Evolutionary conservation across 2,113 vertebrate genomes (phyloP).

Genomic region (Rhabdomys dilectus): DNA sequence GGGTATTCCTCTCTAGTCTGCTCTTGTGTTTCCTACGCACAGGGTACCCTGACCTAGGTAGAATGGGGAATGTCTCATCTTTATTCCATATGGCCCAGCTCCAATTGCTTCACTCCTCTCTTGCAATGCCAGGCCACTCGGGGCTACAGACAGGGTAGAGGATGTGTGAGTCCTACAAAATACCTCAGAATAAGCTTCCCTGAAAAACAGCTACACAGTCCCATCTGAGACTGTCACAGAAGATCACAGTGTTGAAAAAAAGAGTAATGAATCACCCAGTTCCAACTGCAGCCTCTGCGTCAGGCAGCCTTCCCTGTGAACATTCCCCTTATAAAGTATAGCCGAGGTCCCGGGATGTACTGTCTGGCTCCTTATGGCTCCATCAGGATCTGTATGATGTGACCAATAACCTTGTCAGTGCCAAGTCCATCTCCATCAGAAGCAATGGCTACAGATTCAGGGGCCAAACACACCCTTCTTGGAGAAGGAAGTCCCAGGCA

Average conservation of each 20-base stretch:
- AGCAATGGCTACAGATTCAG: accelerated
- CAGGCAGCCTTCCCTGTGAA: neutral
- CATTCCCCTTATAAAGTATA: neutral
- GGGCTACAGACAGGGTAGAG: neutral
- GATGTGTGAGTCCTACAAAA: accelerated
- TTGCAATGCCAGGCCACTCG: accelerated
- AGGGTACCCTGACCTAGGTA: neutral
- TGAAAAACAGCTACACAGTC: neutral
- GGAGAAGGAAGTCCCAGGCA: neutral
- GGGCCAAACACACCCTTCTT: accelerated
- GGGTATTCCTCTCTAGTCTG: neutral
- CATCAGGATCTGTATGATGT: neutral
- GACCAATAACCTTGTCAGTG: neutral
- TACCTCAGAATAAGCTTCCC: neutral
- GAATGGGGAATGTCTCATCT: neutral
- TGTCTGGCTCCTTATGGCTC: neutral
- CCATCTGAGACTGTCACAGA: neutral
- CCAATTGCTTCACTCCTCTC: neutral
- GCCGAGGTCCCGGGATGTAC: accelerated
- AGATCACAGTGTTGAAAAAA: neutral
- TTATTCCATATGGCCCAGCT: neutral
- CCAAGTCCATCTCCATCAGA: neutral
- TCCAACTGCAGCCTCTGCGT: neutral
- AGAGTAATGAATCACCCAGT: neutral
- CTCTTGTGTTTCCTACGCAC: neutral